Evolutionary conservation across 2,797 vertebrate species (phyloP).

Genomic region (Tenualosa thibaudeaui): DNA sequence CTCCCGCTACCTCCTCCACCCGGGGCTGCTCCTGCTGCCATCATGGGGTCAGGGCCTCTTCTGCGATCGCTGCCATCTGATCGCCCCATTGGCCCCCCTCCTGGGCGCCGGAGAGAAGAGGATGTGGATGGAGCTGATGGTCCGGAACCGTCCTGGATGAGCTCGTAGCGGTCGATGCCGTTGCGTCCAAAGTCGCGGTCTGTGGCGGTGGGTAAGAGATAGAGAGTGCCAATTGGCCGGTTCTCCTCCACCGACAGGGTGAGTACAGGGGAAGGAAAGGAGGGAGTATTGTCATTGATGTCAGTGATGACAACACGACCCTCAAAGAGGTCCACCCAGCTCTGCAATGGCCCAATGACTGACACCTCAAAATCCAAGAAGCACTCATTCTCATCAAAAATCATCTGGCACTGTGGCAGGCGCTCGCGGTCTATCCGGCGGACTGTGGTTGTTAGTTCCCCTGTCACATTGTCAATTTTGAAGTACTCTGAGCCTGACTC

Average conservation of each 20-base stretch:
- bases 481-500: conserved; percentile 95
- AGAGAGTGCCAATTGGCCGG: conserved; percentile 92
- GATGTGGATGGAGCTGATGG: background rate
- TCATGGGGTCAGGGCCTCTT: conserved; percentile 48
- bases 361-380: conserved; percentile 97
- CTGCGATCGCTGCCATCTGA: conserved; percentile 67
- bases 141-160: conserved; percentile 79
- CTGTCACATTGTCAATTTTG: conserved; percentile 97
- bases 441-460: conserved; percentile 90
- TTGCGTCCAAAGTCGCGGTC: conserved; percentile 95
- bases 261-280: conserved; percentile 93
- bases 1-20: conserved; percentile 58
- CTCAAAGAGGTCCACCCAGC: conserved; percentile 96
- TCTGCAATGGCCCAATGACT: conserved; percentile 94
- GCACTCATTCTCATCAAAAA: conserved; percentile 96
- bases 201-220: conserved; percentile 94
- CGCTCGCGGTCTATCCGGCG: conserved; percentile 96
- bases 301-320: conserved; percentile 92
- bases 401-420: conserved; percentile 96
- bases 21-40: conserved; percentile 61
- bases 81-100: conserved; percentile 64
- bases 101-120: conserved; percentile 44
- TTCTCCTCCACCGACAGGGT: conserved; percentile 98
- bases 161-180: conserved; percentile 92
- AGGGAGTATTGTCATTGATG: conserved; percentile 97